These are phyloP conservation scores for Zootoca vivipara DNA, from an alignment of 2,113 vertebrate species.

Conservation along the genomic window DNA sequence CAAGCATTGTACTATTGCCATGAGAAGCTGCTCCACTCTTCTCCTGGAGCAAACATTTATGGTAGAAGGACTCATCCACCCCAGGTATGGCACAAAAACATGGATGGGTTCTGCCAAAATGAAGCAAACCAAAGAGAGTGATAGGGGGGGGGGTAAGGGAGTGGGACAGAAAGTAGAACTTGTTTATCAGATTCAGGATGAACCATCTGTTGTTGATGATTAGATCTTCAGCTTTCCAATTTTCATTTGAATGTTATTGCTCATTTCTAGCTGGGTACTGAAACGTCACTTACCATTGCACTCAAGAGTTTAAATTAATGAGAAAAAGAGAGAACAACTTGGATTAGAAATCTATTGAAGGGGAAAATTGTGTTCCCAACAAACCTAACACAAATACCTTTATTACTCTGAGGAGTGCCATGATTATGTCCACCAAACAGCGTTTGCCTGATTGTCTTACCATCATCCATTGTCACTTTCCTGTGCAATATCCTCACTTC, in stretches of 20 bases:
- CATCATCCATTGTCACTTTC: not conserved
- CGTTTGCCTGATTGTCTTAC: not conserved
- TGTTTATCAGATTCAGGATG: slow-evolving; percentile 77
- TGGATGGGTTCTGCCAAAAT: slow-evolving; percentile 24
- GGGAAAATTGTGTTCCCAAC: slow-evolving; percentile 65
- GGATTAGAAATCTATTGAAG: slow-evolving; percentile 68
- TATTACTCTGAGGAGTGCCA: slow-evolving; percentile 8
- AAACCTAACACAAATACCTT: slow-evolving; percentile 5
- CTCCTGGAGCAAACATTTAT: slow-evolving; percentile 44
- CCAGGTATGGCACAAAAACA: slow-evolving; percentile 38
- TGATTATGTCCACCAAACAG: not conserved
- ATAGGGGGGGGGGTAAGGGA: not conserved
- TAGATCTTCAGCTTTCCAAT: slow-evolving; percentile 79
- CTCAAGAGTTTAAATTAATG: slow-evolving; percentile 71
- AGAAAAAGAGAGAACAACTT: slow-evolving; percentile 47
- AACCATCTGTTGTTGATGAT: slow-evolving; percentile 83
- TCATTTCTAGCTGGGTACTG: slow-evolving; percentile 71
- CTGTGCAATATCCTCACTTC: not conserved
- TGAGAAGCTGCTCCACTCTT: slow-evolving; percentile 44
- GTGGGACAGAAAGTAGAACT: slow-evolving; percentile 53
- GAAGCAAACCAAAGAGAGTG: slow-evolving; percentile 43
- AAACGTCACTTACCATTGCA: slow-evolving; percentile 60
- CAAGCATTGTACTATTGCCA: slow-evolving; percentile 31
- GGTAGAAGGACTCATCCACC: slow-evolving; percentile 52
- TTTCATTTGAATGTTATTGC: slow-evolving; percentile 82